Conservation (phyloP, 2,113 vertebrate genomes). For the Nannobrachium achirus region DNA sequence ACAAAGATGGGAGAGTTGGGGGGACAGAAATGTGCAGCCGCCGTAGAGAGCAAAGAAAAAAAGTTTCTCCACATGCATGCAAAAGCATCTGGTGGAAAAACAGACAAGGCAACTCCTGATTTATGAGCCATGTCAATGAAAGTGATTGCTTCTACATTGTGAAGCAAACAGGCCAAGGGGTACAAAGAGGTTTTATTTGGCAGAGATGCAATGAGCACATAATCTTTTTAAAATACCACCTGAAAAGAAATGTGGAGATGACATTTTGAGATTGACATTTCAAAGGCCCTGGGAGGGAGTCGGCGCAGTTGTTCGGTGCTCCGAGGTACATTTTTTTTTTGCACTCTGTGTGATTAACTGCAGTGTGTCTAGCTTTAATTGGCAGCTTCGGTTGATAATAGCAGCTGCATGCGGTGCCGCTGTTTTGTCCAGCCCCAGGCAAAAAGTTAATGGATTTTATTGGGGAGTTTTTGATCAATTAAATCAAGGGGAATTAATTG, state of each 20-base stretch:
- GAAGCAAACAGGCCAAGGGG: constrained; percentile 16
- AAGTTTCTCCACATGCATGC: constrained; percentile 1
- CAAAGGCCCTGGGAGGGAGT: constrained; percentile 30
- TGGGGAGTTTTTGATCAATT: constrained; percentile 68
- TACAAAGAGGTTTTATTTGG: constrained; percentile 10
- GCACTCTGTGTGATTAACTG: constrained; percentile 64
- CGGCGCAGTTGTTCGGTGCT: constrained; percentile 43
- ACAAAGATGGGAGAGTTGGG: not conserved
- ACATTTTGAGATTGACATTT: constrained; percentile 9
- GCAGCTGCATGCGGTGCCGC: constrained; percentile 46
- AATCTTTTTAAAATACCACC: not conserved
- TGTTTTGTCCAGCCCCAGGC: constrained; percentile 59
- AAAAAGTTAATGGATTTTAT: constrained; percentile 72
- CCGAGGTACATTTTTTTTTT: constrained; percentile 37
- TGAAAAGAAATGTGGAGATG: constrained; percentile 1
- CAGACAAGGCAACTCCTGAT: constrained; percentile 46
- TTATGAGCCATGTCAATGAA: constrained; percentile 53
- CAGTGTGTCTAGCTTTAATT: constrained; percentile 63
- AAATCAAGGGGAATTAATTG: constrained; percentile 69
- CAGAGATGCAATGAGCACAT: not conserved
- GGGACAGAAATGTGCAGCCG: constrained; percentile 14
- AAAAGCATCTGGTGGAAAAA: constrained; percentile 44
- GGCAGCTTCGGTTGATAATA: constrained; percentile 69
- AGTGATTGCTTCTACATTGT: constrained; percentile 43
- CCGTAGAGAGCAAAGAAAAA: constrained; percentile 2